Base-by-base conservation (phyloP, 2,888 invertebrate species). In the Amorpha juglandis region DNA sequence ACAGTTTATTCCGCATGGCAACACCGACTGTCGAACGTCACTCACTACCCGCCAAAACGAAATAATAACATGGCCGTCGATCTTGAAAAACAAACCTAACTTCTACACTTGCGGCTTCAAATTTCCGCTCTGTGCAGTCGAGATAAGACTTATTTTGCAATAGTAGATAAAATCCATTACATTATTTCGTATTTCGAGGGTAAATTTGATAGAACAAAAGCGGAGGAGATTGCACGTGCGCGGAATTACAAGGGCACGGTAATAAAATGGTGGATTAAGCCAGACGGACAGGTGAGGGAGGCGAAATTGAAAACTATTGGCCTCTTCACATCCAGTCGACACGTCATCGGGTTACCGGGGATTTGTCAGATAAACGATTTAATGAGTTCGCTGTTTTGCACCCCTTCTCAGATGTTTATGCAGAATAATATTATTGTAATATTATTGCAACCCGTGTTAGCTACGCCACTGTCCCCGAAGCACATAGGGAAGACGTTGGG, bases 1-100 rank as follows among this genome's bases (percentile, higher is more conserved):
- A 90, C 92, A 89, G 92, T 92, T 93, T 92, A 92, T 93, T 93
- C 89, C 90, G 90, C 92, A 90, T 92, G 92, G 91, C 87, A 92
- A 91, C 92, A 91, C 87, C 88, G 87, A 85, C 90, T 89, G 87
- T 86, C 78, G 79, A 84, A 86, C 88, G 90, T 91, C 91, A 92
- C 83, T 90, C 90, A 90, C 83, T 85, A 75, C 89, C 90, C 90
- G 91, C 90, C 88, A 88, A 91, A 92, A 91, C 88, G 88, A 88
- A 91, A 92, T 91, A 91, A 92, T 90, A 92, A 90, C 91, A 90
- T 86, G 82, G 79, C 81, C 63, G 71, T 64, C 67, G 63, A 68
- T 48, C 42, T 63, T 52, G 63, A 55, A 65, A 70, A 76, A 77
- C 58, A 74, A n/a, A 69, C 74, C 48, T 71, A 83, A 78, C 71